These are phyloP conservation scores for Passer domesticus DNA, from an alignment of 2,113 vertebrate species.

Conservation along the genomic window DNA sequence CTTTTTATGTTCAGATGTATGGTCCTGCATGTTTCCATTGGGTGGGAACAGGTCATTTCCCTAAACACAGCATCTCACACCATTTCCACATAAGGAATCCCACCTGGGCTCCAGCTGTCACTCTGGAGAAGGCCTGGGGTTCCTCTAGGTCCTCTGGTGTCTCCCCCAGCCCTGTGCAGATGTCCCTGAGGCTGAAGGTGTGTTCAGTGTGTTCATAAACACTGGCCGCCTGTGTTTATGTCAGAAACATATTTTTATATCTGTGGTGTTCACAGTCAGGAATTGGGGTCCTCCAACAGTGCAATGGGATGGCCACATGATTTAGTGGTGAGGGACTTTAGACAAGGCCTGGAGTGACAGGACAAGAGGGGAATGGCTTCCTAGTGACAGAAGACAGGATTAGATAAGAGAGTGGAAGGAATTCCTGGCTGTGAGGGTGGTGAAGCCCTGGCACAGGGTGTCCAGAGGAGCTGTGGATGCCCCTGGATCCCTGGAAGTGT, in stretches of 20 bases:
- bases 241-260: background rate
- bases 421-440: background rate
- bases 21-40: background rate
- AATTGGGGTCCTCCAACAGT: background rate
- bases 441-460: fast-evolving
- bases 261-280: background rate
- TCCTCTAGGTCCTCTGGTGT: background rate
- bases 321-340: background rate
- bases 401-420: background rate
- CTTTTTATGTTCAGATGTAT: background rate
- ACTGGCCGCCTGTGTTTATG: background rate
- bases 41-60: background rate
- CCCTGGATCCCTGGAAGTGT: background rate
- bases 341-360: background rate
- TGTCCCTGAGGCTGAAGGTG: background rate
- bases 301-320: background rate
- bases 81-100: background rate
- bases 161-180: background rate
- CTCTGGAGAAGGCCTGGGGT: background rate
- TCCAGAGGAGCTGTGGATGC: background rate
- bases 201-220: background rate
- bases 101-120: background rate
- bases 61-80: background rate
- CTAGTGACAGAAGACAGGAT: background rate
- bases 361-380: background rate